Evolutionary conservation across 1,140 invertebrate species (phyloP).

Genomic region (Pteromalus puparum): DNA sequence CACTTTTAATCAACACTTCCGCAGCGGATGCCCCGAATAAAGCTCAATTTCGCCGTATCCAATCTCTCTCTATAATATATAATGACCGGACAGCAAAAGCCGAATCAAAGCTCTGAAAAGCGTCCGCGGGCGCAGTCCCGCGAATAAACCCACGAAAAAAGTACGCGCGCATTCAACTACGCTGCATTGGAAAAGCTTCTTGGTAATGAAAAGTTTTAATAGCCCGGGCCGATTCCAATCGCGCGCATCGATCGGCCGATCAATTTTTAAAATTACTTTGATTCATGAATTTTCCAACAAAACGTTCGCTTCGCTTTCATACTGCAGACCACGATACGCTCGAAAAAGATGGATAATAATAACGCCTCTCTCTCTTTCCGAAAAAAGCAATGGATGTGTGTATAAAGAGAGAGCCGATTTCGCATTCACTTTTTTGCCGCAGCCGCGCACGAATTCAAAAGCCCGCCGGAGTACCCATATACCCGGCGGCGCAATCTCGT

Average conservation of each 20-base stretch:
- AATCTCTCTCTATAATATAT: not conserved
- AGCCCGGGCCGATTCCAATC: not conserved
- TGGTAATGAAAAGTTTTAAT: slow-evolving; percentile 2
- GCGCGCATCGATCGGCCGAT: slow-evolving; percentile 50
- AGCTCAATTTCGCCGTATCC: too few species aligned
- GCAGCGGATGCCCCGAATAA: too few species aligned
- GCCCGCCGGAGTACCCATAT: not conserved
- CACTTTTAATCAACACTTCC: too few species aligned
- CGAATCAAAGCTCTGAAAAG: not conserved
- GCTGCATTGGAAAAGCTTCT: slow-evolving; percentile 2
- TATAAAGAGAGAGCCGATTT: not conserved
- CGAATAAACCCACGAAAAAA: too few species aligned
- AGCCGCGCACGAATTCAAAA: slow-evolving; percentile 19
- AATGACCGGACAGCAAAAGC: not conserved
- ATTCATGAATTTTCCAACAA: slow-evolving; percentile 41
- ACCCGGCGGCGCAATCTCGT: not conserved
- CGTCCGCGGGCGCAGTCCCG: too few species aligned
- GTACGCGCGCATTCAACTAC: too few species aligned
- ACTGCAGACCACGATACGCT: not conserved
- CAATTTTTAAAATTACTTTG: slow-evolving; percentile 58
- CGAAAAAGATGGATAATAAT: not conserved
- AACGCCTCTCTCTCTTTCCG: not conserved
- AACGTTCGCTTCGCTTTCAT: not conserved
- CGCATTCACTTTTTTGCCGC: not conserved
- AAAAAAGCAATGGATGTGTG: not conserved